phyloP scores from a whole-genome alignment of 2,113 vertebrate genomes.

The Oryzias celebensis region DNA sequence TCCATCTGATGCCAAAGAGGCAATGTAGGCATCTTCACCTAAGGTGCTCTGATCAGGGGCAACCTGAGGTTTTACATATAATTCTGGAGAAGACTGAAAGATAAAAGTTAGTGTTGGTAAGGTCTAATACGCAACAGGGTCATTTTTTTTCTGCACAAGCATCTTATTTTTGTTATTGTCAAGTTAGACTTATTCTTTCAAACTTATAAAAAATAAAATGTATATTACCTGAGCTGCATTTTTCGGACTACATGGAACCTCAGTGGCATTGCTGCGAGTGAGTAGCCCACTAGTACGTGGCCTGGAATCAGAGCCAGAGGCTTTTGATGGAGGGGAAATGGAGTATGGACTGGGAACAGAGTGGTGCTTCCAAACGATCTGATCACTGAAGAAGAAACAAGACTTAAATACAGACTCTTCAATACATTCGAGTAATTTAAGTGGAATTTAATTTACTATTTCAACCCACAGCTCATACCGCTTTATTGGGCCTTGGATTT shows the following conservation, averaged over 20 bases:
- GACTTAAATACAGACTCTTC: no score
- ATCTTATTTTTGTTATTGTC: no score
- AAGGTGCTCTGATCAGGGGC: conserved; percentile 28
- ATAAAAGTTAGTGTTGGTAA: not conserved
- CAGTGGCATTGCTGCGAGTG: conserved; percentile 60
- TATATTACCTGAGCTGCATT: conserved; percentile 25
- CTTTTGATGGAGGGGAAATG: conserved; percentile 63
- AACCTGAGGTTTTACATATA: conserved; percentile 23
- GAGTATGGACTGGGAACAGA: conserved; percentile 29
- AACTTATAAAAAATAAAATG: not conserved
- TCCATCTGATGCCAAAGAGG: conserved; percentile 41
- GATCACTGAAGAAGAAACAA: conserved; percentile 45
- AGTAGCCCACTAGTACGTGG: conserved; percentile 36
- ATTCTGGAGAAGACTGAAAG: conserved; percentile 26
- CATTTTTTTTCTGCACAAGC: no score
- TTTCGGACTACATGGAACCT: conserved; percentile 18
- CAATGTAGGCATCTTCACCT: conserved; percentile 30
- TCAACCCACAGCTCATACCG: conserved; percentile 73
- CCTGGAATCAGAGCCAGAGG: conserved; percentile 59
- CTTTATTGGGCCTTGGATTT: conserved; percentile 71
- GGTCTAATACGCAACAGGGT: no score
- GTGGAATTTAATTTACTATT: no score
- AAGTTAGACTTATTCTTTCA: no score
- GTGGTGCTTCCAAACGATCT: conserved; percentile 35
- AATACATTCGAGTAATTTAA: no score